Percentiles rank a stretch among this genome's conserved stretches.
phyloP scores from a whole-genome alignment of 2,888 invertebrate species.

The Tiphia femorata region DNA sequence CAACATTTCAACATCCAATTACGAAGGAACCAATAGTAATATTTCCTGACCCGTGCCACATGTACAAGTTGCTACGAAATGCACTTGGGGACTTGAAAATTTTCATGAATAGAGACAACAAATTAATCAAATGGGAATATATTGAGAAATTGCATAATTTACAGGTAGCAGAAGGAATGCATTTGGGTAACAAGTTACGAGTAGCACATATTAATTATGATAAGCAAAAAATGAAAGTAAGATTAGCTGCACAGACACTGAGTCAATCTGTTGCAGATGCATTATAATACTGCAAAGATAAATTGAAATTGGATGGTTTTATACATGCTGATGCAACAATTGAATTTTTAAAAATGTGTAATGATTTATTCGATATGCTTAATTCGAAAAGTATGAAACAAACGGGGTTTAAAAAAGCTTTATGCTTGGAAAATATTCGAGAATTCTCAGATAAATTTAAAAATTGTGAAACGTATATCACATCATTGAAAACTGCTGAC shows the following conservation, averaged over 20 bases:
- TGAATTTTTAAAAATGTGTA: conserved; percentile 20
- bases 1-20: conserved; percentile 1
- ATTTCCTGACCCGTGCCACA: conserved; percentile 36
- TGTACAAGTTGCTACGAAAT: conserved; percentile 48
- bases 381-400: conserved; percentile 24
- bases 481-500: neutral
- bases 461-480: neutral
- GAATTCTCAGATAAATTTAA: neutral
- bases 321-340: conserved; percentile 25
- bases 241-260: conserved; percentile 27
- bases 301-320: conserved; percentile 22
- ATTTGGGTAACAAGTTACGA: conserved; percentile 35
- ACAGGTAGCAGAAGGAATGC: conserved; percentile 33
- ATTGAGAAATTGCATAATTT: conserved; percentile 25
- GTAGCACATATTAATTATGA: conserved; percentile 23
- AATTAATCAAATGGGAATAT: conserved; percentile 27
- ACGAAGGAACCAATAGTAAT: conserved; percentile 23
- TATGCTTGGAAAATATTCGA: conserved; percentile 7
- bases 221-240: conserved; percentile 40
- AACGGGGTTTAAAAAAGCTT: conserved; percentile 8
- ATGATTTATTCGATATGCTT: conserved; percentile 35
- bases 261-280: conserved; percentile 26
- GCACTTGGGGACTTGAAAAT: conserved; percentile 36
- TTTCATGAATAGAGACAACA: conserved; percentile 14
- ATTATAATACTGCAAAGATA: conserved; percentile 11